Evolutionary conservation across 1,140 invertebrate species (phyloP), one percentile per base, ranked within the genome.

Genomic region (Tribolium castaneum): DNA sequence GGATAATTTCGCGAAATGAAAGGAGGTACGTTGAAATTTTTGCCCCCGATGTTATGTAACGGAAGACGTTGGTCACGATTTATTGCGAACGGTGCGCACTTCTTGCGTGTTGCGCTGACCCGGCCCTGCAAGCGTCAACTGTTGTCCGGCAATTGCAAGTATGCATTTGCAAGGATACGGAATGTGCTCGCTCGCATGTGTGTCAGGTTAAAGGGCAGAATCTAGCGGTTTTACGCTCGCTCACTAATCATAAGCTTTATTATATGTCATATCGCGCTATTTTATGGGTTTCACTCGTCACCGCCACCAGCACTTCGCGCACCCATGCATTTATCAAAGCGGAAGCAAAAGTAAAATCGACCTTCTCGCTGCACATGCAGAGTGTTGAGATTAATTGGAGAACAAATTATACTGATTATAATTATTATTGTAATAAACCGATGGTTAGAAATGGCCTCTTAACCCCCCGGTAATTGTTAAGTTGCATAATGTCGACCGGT

Each of bases 131-230:
- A 66, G 59, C 59, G 59, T 66, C 59, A 66, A 66, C 59, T 72
- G 49, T 71, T 52, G 77, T 78, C 71, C 72, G 19, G 77, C 70
- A 75, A 75, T 78, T 51, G 77, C 73, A 79, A 75, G 76, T 79
- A 76, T 79, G 78, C 73, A 71, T 62, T 35, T 52, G 45, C 51
- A 12, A 51, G 50, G 74, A 70, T 74, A 75, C 54, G 75, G 75
- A 77, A 77, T 77, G 71, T 50, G 50, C 25, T 71, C 59, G 50
- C 25, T 71, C 72, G 78, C 78, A 80, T 80, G 78, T 80, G 75
- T 80, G 78, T 76, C 78, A 74, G 71, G 78, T 80, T 62, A 77
- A 71, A 77, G 78, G 75, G 52, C 75, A 77, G 52, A 75, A 59
- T 73, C 72, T 75, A 56, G 72, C 50, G 51, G 72, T 59, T 73